These are phyloP conservation scores for Heliconius hewitsoni DNA, from an alignment of 1,140 invertebrate species.

Conservation along the genomic window DNA sequence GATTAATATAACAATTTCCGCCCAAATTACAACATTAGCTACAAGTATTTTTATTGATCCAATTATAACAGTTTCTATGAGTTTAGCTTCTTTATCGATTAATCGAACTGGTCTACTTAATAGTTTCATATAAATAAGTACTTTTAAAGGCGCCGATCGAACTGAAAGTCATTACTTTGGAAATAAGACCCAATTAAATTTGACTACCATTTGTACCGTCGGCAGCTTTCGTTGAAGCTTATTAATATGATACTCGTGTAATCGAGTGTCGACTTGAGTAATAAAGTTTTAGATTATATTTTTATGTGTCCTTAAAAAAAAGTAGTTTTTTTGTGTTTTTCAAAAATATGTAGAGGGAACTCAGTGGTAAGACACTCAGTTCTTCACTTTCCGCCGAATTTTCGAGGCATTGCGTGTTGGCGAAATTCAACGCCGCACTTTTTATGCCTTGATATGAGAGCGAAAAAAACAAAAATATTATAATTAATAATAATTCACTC, in stretches of 20 bases:
- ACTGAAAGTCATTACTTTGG: slow-evolving; percentile 58
- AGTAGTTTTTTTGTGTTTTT: not conserved
- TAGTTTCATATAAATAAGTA: slow-evolving; percentile 70
- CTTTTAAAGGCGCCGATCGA: slow-evolving; percentile 67
- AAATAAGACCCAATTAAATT: slow-evolving; percentile 70
- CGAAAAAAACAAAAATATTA: too few species aligned
- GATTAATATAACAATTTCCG: slow-evolving; percentile 35
- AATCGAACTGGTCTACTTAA: slow-evolving; percentile 68
- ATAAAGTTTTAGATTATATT: not conserved
- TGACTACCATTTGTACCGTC: slow-evolving; percentile 51
- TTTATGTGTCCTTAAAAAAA: not conserved
- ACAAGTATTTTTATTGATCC: slow-evolving; percentile 31
- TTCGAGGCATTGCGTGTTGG: too few species aligned
- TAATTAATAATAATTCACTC: too few species aligned
- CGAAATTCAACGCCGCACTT: too few species aligned
- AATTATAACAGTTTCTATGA: slow-evolving; percentile 37
- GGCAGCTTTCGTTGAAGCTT: slow-evolving; percentile 1
- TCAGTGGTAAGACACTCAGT: too few species aligned
- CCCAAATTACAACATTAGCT: slow-evolving; percentile 26
- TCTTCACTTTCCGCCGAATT: too few species aligned
- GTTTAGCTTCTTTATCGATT: slow-evolving; percentile 49
- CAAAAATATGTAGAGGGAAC: too few species aligned
- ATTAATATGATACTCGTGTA: not conserved
- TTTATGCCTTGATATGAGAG: too few species aligned
- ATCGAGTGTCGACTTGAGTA: not conserved